Evolutionary conservation across 2,888 invertebrate genomes (phyloP), one percentile per base, ranked within the genome.

Genomic region (Deilephila porcellus): DNA sequence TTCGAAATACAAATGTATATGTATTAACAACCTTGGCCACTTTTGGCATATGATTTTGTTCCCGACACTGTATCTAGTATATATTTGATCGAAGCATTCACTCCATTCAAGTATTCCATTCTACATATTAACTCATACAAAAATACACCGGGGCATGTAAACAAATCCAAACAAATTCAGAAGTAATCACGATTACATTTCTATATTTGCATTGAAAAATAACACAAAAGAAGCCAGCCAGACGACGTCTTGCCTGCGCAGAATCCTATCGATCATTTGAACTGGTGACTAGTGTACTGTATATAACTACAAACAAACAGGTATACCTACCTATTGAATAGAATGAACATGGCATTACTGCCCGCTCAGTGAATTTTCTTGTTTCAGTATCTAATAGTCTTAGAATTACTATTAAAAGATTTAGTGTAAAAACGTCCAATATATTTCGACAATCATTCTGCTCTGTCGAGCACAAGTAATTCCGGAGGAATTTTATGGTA

Each of bases 241-340:
- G 81, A 80, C 79, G 80, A 79, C 70, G 76, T 73, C 73, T 70
- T 70, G 75, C 75, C 62, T 80, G 82, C 80, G 72, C 78, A 74
- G 83, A 83, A 83, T 72, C 78, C 76, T 78, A 79, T 76, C 73
- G 72, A 74, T 67, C 19, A 67, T 52, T 67, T 45, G 14, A 52
- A 67, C 67, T 25, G 34, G 67, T 25, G 17, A 67, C 56, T 56
- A n/a, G 56, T 56, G 67, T 67, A 29, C 52, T 17, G 17, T 14
- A 14, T 67, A 67, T 52, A 67, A 6, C 17, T 52, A 52, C 17
- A 45, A 52, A 67, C 67, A 67, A 52, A 45, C 20, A 45, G 20
- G 17, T 52, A 67, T 52, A 25, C 17, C 20, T 45, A 17, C 17
- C 20, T 52, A 52, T 45, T 45, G 17, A 67, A 52, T 20, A 20